A percentile compares a stretch with the other conserved stretches of the same genome.
Conservation (phyloP, 2,888 invertebrate species). For the Limulus polyphemus region DNA sequence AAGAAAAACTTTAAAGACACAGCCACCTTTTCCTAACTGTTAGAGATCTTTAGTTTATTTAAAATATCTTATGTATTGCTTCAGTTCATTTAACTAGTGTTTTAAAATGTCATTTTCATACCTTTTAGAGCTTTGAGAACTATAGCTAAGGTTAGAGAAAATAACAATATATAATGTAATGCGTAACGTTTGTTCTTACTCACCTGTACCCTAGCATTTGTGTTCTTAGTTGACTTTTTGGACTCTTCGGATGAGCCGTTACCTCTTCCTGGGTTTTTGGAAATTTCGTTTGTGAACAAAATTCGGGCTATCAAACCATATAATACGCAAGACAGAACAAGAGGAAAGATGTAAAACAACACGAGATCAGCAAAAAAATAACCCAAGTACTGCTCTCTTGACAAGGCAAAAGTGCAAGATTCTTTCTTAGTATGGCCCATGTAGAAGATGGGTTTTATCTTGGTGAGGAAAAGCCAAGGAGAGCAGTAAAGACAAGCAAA, state of each 20-base stretch:
- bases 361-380: slow-evolving; percentile 48
- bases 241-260: slow-evolving; percentile 15
- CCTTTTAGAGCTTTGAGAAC: no score
- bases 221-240: slow-evolving; percentile 20
- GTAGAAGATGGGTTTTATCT: slow-evolving; percentile 28
- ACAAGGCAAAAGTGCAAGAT: slow-evolving; percentile 41
- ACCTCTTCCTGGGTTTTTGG: slow-evolving; percentile 10
- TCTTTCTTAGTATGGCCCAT: slow-evolving; percentile 17
- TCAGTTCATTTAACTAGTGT: no score
- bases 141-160: no score
- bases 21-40: no score
- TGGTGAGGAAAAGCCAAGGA: slow-evolving; percentile 48
- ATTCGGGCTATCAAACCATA: slow-evolving; percentile 47
- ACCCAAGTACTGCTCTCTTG: slow-evolving; percentile 40
- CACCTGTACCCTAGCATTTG: slow-evolving; percentile 34
- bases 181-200: slow-evolving; percentile 8
- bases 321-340: slow-evolving; percentile 45
- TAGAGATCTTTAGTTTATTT: no score
- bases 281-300: slow-evolving; percentile 31
- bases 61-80: no score
- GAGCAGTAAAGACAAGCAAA: slow-evolving; percentile 46
- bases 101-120: no score
- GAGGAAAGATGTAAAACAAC: slow-evolving; percentile 47
- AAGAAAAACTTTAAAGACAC: no score
- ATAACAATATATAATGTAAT: no score